A percentile compares a stretch with the other conserved stretches of the same genome.
Evolutionary conservation across 2,797 vertebrate genomes (phyloP).

Genomic region (Apogon talboti): DNA sequence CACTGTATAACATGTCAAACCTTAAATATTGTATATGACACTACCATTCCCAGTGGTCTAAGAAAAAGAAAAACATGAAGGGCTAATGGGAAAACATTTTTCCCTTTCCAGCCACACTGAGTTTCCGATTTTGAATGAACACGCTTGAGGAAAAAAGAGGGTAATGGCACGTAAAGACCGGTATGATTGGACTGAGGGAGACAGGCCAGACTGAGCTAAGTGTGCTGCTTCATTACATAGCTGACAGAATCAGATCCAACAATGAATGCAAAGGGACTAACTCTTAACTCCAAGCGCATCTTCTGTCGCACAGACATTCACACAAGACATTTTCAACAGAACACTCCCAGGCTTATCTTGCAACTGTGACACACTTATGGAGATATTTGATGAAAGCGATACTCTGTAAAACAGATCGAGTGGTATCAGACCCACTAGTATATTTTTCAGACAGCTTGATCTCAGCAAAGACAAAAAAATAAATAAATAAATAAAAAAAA

Average conservation of each 20-base stretch:
- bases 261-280: slow-evolving; percentile 14
- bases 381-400: slow-evolving; percentile 15
- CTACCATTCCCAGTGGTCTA: slow-evolving; percentile 22
- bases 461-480: slow-evolving; percentile 12
- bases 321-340: slow-evolving; percentile 16
- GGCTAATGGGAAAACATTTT: slow-evolving; percentile 29
- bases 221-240: slow-evolving; percentile 21
- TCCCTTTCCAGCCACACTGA: slow-evolving; percentile 16
- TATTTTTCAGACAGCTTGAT: slow-evolving; percentile 11
- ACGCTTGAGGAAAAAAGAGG: slow-evolving; percentile 11
- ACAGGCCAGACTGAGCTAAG: slow-evolving; percentile 15
- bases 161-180: not conserved
- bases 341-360: slow-evolving; percentile 11
- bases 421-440: not conserved
- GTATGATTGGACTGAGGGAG: slow-evolving; percentile 4
- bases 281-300: slow-evolving; percentile 11
- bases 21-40: slow-evolving; percentile 53
- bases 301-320: slow-evolving; percentile 21
- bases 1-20: slow-evolving; percentile 27
- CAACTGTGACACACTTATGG: slow-evolving; percentile 6
- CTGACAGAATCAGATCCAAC: slow-evolving; percentile 21
- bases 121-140: slow-evolving; percentile 8
- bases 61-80: slow-evolving; percentile 25
- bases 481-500: too few species aligned
- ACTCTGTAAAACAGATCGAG: slow-evolving; percentile 1